These are phyloP conservation scores for Chaetogeoica ovagalla DNA, from an alignment of 2,888 invertebrate genomes.

Conservation along the genomic window DNA sequence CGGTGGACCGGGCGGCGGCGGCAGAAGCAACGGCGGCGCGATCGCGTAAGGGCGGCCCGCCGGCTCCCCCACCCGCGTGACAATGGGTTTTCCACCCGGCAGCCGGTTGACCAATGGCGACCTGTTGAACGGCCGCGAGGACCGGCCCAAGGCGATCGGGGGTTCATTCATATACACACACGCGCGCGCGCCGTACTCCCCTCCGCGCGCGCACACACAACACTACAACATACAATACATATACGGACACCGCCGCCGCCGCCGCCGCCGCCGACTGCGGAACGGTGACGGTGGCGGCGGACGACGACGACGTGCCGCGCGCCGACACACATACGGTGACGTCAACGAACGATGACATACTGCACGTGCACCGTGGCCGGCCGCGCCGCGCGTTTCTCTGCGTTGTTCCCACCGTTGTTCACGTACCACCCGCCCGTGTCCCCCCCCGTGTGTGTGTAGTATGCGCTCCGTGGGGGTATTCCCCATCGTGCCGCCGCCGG, in stretches of 20 bases:
- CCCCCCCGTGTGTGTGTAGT: too few relatives aligned
- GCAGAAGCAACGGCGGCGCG: slow-evolving; percentile 9
- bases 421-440: background rate
- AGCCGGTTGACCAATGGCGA: slow-evolving; percentile 53
- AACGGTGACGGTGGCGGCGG: background rate
- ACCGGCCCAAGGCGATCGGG: slow-evolving; percentile 45
- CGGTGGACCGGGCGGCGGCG: slow-evolving; percentile 48
- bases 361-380: background rate
- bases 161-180: slow-evolving; percentile 43
- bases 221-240: too few relatives aligned
- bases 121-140: slow-evolving; percentile 52
- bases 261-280: background rate
- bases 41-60: slow-evolving; percentile 37
- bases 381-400: background rate
- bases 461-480: slow-evolving; percentile 33
- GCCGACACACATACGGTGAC: slow-evolving; percentile 26
- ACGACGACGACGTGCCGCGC: background rate
- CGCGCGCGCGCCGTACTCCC: slow-evolving; percentile 4
- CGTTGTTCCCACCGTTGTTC: background rate
- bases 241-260: background rate
- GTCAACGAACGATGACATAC: slow-evolving; percentile 48
- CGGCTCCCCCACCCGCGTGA: slow-evolving; percentile 42
- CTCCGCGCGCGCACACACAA: slow-evolving; percentile 10
- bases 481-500: slow-evolving; percentile 7
- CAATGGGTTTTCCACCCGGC: slow-evolving; percentile 53